A percentile compares a stretch with the other conserved stretches of the same genome.
These are phyloP conservation scores for Cepphus grylle DNA, from an alignment of 2,113 vertebrate species.

Conservation along the genomic window DNA sequence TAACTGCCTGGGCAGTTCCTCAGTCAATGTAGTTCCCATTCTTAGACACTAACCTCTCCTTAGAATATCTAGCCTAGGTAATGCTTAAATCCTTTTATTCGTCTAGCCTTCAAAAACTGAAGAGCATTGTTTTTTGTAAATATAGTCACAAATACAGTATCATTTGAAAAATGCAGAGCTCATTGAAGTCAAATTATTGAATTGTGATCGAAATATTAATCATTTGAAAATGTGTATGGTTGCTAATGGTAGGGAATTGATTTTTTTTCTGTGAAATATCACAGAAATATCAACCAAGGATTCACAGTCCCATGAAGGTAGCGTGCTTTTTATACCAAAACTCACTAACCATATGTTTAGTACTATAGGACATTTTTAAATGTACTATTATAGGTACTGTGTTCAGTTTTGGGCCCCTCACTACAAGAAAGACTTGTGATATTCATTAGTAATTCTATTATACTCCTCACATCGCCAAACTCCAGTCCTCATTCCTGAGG, in stretches of 20 bases:
- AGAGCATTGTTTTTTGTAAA: not conserved
- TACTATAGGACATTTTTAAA: not conserved
- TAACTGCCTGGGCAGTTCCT: not conserved
- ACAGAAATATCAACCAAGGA: slow-evolving; percentile 63
- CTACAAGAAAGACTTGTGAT: not conserved
- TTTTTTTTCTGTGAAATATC: too few species aligned
- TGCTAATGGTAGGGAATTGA: not conserved
- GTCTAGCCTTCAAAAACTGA: not conserved
- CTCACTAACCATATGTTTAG: not conserved
- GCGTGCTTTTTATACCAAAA: not conserved
- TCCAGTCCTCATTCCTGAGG: not conserved
- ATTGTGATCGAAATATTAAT: not conserved
- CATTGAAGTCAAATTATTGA: not conserved
- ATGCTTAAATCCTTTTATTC: not conserved
- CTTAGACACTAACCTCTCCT: not conserved
- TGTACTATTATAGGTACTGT: not conserved
- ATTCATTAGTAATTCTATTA: not conserved
- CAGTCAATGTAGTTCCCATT: not conserved
- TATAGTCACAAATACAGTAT: not conserved
- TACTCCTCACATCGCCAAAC: not conserved
- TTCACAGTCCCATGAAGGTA: not conserved
- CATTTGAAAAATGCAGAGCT: not conserved
- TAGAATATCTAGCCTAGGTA: not conserved
- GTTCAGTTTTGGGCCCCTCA: not conserved
- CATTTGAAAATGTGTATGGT: not conserved